Evolutionary conservation across 1,140 invertebrate species (phyloP).

Genomic region (Adoxophyes honmai): DNA sequence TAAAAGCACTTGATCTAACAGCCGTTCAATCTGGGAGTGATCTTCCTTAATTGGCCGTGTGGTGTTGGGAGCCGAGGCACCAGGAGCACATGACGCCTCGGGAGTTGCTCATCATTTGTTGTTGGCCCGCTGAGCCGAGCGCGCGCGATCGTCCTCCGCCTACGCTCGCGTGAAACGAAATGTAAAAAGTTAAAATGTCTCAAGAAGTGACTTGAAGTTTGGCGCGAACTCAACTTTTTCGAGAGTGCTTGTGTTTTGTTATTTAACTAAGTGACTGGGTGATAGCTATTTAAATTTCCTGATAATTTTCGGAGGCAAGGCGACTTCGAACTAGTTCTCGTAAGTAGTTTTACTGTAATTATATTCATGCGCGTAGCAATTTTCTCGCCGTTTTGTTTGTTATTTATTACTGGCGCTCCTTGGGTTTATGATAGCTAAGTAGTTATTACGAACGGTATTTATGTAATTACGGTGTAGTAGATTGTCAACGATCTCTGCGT

Average conservation of each 20-base stretch:
- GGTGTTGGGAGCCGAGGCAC: no score
- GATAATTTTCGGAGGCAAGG: slow-evolving; percentile 1
- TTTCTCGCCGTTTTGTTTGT: neutral
- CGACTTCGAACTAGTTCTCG: slow-evolving; percentile 1
- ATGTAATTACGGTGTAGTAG: neutral
- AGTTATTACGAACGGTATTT: neutral
- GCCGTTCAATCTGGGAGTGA: no score
- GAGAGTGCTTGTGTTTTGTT: neutral
- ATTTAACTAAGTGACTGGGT: neutral
- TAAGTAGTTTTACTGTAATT: neutral
- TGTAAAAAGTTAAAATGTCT: slow-evolving; percentile 13
- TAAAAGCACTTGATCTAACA: no score
- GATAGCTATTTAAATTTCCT: slow-evolving; percentile 7
- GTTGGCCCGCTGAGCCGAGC: neutral
- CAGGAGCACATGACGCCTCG: no score
- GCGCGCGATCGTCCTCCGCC: neutral
- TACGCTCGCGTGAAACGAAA: neutral
- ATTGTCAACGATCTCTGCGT: neutral
- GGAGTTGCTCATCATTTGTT: neutral
- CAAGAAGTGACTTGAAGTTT: neutral
- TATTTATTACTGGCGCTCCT: slow-evolving; percentile 6
- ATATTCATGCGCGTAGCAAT: neutral
- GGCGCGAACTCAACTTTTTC: neutral
- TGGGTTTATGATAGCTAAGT: slow-evolving; percentile 7
- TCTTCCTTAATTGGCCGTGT: no score